These are phyloP conservation scores for Agrotis clavis DNA, from an alignment of 2,888 invertebrate species.

Conservation along the genomic window DNA sequence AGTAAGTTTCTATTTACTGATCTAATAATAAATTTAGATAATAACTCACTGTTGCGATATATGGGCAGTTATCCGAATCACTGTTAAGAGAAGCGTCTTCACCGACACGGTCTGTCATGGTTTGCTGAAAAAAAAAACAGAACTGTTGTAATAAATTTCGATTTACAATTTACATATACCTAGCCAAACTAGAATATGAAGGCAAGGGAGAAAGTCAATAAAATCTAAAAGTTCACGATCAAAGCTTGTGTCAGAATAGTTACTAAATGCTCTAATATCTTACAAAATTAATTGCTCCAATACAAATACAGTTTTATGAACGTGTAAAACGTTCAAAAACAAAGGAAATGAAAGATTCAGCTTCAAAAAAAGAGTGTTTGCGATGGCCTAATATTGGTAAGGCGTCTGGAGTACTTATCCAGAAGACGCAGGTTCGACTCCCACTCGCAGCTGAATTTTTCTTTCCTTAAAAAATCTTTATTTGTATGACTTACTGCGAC, in stretches of 20 bases:
- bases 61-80: conserved; percentile 52
- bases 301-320: too few relatives aligned
- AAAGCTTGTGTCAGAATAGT: neutral
- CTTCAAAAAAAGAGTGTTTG: too few relatives aligned
- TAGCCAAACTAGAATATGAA: neutral
- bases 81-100: conserved; percentile 10
- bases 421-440: too few relatives aligned
- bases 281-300: too few relatives aligned
- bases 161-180: neutral
- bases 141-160: neutral
- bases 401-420: too few relatives aligned
- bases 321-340: too few relatives aligned
- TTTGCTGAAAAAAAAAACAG: conserved; percentile 27
- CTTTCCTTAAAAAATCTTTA: too few relatives aligned
- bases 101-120: conserved; percentile 29
- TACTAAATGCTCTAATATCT: neutral
- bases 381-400: too few relatives aligned
- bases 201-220: neutral
- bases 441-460: too few relatives aligned
- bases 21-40: too few relatives aligned
- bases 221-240: neutral
- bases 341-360: too few relatives aligned
- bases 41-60: conserved; percentile 25
- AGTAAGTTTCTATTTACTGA: too few relatives aligned
- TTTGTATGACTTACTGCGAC: conserved; percentile 32